Conservation (phyloP, 2,888 invertebrate genomes). For the Anoncus sp. region DNA sequence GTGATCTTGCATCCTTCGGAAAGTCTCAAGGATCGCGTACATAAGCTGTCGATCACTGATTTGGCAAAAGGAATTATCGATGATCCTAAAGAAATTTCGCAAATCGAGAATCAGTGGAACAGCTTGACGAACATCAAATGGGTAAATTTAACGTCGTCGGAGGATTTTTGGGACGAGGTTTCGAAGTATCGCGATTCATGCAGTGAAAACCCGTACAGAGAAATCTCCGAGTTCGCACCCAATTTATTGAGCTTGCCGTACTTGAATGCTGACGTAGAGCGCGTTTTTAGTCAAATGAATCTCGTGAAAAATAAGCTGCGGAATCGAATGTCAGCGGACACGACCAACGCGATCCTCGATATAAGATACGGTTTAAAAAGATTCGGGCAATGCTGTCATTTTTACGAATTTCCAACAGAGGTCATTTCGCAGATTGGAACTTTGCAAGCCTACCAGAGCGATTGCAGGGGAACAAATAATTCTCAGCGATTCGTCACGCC, state of each 20-base stretch:
- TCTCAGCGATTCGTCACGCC: not conserved
- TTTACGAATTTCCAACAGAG: slow-evolving; percentile 14
- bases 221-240: slow-evolving; percentile 37
- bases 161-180: slow-evolving; percentile 50
- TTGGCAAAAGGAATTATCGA: not conserved
- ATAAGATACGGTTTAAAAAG: slow-evolving; percentile 29
- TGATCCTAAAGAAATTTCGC: slow-evolving; percentile 21
- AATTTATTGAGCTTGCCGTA: slow-evolving; percentile 46
- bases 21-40: not conserved
- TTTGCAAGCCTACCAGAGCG: slow-evolving; percentile 10
- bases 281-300: slow-evolving; percentile 60
- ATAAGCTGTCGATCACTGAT: not conserved
- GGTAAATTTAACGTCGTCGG: slow-evolving; percentile 36
- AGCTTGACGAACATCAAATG: slow-evolving; percentile 21
- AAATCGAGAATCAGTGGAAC: slow-evolving; percentile 35
- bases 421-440: slow-evolving; percentile 14
- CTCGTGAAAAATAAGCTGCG: slow-evolving; percentile 55
- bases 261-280: slow-evolving; percentile 59
- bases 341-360: slow-evolving; percentile 31
- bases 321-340: slow-evolving; percentile 35
- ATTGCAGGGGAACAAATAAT: not conserved
- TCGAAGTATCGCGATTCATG: slow-evolving; percentile 18
- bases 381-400: slow-evolving; percentile 6
- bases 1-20: slow-evolving; percentile 19
- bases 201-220: slow-evolving; percentile 10